Evolutionary conservation across 2,113 vertebrate species (phyloP).

Genomic region (Azemiops feae): DNA sequence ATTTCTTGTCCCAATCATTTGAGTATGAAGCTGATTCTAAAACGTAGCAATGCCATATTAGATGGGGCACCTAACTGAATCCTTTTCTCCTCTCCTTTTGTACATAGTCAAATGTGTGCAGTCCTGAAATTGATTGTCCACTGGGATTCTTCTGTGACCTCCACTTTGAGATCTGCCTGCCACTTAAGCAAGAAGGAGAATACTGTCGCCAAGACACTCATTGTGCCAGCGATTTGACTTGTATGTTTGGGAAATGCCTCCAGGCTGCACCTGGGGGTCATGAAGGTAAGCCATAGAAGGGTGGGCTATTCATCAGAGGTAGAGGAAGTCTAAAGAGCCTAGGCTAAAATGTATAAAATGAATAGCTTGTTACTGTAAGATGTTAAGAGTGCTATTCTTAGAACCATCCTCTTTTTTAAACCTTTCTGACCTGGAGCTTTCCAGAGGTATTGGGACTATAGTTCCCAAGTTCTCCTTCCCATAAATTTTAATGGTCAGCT

Average conservation of each 20-base stretch:
- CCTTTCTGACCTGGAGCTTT: neutral
- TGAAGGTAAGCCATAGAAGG: constrained; percentile 70
- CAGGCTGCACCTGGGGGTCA: constrained; percentile 72
- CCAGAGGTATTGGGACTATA: neutral
- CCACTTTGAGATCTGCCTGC: constrained; percentile 82
- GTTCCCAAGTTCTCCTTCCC: neutral
- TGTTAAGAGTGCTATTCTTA: neutral
- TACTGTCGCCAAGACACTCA: constrained; percentile 81
- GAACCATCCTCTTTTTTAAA: neutral
- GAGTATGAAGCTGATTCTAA: neutral
- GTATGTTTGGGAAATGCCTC: constrained; percentile 86
- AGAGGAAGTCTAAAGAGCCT: neutral
- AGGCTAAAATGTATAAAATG: neutral
- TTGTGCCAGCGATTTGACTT: constrained; percentile 78
- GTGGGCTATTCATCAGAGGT: neutral
- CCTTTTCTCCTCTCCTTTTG: neutral
- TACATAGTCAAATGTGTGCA: constrained; percentile 67
- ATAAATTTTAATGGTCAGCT: neutral
- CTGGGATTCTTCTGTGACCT: constrained; percentile 79
- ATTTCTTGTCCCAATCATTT: neutral
- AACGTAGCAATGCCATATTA: neutral
- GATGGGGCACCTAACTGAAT: neutral
- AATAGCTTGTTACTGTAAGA: neutral
- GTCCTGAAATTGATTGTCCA: constrained; percentile 69
- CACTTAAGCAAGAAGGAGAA: constrained; percentile 70